These are phyloP conservation scores for Drosophila birchii DNA, from an alignment of 2,888 invertebrate genomes.

Conservation along the genomic window DNA sequence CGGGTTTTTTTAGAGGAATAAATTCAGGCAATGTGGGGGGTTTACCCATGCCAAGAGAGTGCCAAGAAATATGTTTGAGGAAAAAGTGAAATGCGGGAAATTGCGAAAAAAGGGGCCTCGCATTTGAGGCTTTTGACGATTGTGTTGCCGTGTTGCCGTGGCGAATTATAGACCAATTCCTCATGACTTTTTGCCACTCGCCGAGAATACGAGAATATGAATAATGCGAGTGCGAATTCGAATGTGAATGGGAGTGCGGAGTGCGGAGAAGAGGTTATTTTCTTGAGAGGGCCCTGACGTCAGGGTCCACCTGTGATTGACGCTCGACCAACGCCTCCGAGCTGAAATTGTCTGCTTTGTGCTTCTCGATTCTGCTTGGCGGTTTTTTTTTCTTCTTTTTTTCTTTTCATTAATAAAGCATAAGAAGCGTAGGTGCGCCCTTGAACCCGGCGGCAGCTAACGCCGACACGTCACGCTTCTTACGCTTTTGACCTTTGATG, in stretches of 20 bases:
- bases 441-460: conserved; percentile 47
- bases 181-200: conserved; percentile 42
- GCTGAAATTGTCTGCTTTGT: conserved; percentile 4
- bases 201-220: conserved; percentile 20
- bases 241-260: conserved; percentile 4
- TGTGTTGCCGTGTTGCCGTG: conserved; percentile 70
- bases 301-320: conserved; percentile 70
- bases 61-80: conserved; percentile 27
- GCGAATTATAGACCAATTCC: conserved; percentile 51
- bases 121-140: conserved; percentile 21
- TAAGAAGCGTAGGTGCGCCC: conserved; percentile 32
- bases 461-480: conserved; percentile 43
- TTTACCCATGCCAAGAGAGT: conserved; percentile 15
- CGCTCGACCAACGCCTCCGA: conserved; percentile 54
- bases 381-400: neutral
- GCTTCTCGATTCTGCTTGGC: conserved; percentile 3
- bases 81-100: conserved; percentile 27
- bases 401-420: conserved; percentile 19
- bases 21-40: conserved; percentile 3
- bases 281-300: conserved; percentile 58
- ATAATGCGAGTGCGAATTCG: conserved; percentile 8
- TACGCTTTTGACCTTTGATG: conserved; percentile 36
- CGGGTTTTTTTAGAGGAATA: neutral
- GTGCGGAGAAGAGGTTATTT: conserved; percentile 6
- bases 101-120: conserved; percentile 40